These are phyloP conservation scores for Nannoperca australis DNA, from an alignment of 2,797 vertebrate genomes.

Conservation along the genomic window DNA sequence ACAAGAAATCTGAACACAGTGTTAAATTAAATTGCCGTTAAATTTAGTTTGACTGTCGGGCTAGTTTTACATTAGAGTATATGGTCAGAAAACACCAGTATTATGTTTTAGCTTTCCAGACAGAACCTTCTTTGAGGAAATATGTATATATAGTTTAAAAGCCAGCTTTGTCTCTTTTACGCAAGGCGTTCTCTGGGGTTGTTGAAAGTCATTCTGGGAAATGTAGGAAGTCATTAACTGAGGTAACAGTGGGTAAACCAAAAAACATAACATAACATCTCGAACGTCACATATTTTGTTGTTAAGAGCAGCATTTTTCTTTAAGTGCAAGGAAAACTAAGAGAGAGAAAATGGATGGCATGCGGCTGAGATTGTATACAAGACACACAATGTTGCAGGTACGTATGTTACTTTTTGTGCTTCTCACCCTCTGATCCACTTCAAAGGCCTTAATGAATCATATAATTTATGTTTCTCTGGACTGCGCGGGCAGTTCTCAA, in stretches of 20 bases:
- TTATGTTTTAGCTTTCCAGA: not conserved
- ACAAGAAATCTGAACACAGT: not conserved
- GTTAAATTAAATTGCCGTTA: not conserved
- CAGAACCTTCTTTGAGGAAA: not conserved
- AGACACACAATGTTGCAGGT: slow-evolving; percentile 46
- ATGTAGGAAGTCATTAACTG: not conserved
- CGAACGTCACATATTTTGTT: not conserved
- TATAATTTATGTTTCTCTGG: slow-evolving; percentile 61
- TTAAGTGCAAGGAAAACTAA: not conserved
- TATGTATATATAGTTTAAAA: not conserved
- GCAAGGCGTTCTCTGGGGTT: not conserved
- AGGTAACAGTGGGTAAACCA: not conserved
- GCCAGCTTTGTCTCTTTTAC: not conserved
- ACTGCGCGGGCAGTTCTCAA: slow-evolving; percentile 28
- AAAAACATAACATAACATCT: not conserved
- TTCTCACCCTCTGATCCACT: slow-evolving; percentile 57
- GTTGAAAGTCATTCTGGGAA: not conserved
- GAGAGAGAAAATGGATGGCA: slow-evolving; percentile 25
- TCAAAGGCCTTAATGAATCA: slow-evolving; percentile 68
- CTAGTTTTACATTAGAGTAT: not conserved
- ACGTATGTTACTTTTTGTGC: slow-evolving; percentile 53
- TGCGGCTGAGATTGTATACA: slow-evolving; percentile 40
- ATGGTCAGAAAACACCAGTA: not conserved
- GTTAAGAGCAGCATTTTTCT: slow-evolving; percentile 4
- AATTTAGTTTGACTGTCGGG: not conserved